phyloP scores from a whole-genome alignment of 2,113 vertebrate genomes.

The Pyxicephalus adspersus region DNA sequence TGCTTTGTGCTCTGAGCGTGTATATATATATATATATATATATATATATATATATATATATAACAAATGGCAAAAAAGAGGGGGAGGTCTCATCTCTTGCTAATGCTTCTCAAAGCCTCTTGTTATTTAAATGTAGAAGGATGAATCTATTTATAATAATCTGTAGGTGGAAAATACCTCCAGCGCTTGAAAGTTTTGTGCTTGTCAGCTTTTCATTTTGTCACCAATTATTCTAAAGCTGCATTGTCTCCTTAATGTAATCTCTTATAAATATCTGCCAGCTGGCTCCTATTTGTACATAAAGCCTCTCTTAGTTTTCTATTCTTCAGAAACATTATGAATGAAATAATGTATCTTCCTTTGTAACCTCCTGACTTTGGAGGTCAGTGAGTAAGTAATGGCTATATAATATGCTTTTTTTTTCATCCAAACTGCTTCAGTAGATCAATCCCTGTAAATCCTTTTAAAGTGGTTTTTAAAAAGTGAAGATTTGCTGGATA shows the following conservation, averaged over 20 bases:
- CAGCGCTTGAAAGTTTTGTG: constrained; percentile 6
- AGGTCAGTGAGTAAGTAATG: too few species aligned
- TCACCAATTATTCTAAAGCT: constrained; percentile 25
- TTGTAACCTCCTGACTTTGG: too few species aligned
- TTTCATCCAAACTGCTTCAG: too few species aligned
- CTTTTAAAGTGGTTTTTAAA: too few species aligned
- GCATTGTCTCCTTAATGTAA: constrained; percentile 17
- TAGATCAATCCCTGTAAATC: too few species aligned
- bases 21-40: not conserved
- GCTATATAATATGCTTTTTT: too few species aligned
- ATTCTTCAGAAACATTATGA: too few species aligned
- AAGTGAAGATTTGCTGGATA: too few species aligned
- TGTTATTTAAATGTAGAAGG: constrained; percentile 16
- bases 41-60: too few species aligned
- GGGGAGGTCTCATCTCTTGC: not conserved
- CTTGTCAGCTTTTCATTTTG: constrained; percentile 25
- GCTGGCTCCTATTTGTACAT: constrained; percentile 3
- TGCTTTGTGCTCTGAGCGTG: too few species aligned
- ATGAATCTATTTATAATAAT: constrained; percentile 46
- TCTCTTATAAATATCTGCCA: not conserved
- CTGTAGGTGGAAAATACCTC: constrained; percentile 44
- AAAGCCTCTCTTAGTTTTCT: not conserved
- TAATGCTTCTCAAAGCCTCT: constrained; percentile 13
- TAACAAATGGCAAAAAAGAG: not conserved
- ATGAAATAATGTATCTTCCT: too few species aligned